Evolutionary conservation across 2,113 vertebrate genomes (phyloP).

Genomic region (Verasper variegatus): DNA sequence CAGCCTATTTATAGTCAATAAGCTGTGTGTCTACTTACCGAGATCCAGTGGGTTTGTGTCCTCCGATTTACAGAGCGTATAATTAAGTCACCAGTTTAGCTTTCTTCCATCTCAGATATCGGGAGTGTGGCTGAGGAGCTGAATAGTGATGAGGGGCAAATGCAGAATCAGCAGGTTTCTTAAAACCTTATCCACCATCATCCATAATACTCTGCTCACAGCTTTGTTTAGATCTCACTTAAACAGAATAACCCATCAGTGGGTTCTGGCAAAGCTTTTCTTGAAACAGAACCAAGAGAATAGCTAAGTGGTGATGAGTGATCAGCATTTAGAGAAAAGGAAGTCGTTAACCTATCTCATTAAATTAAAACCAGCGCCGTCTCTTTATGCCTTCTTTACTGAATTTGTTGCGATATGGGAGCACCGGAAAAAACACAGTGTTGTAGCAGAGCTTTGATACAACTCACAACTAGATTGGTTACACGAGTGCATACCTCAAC

Average conservation of each 20-base stretch:
- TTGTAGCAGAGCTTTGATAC: conserved; percentile 8
- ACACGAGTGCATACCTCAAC: too few species aligned
- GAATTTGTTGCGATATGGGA: conserved; percentile 21
- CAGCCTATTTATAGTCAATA: conserved; percentile 46
- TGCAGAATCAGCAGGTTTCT: conserved; percentile 51
- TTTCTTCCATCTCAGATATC: conserved; percentile 25
- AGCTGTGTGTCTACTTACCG: conserved; percentile 31
- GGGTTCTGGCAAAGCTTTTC: conserved; percentile 33
- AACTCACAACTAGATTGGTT: too few species aligned
- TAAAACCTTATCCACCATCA: conserved; percentile 31
- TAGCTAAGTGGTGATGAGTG: conserved; percentile 34
- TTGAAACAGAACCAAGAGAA: conserved; percentile 23
- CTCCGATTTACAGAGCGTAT: conserved; percentile 53
- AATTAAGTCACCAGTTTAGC: conserved; percentile 52
- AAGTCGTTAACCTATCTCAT: too few species aligned
- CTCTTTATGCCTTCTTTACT: too few species aligned
- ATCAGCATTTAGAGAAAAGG: conserved; percentile 29
- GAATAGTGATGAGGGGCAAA: conserved; percentile 58
- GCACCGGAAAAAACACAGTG: conserved; percentile 4
- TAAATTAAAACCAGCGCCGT: too few species aligned
- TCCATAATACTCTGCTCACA: conserved; percentile 15
- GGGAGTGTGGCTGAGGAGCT: conserved; percentile 16
- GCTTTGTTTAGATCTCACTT: conserved; percentile 43
- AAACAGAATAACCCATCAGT: conserved; percentile 30
- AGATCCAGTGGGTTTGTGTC: conserved; percentile 42